Conservation (phyloP, 30 jellyfish, hydroid and myxozoan genomes). For the Hydra vulgaris region DNA sequence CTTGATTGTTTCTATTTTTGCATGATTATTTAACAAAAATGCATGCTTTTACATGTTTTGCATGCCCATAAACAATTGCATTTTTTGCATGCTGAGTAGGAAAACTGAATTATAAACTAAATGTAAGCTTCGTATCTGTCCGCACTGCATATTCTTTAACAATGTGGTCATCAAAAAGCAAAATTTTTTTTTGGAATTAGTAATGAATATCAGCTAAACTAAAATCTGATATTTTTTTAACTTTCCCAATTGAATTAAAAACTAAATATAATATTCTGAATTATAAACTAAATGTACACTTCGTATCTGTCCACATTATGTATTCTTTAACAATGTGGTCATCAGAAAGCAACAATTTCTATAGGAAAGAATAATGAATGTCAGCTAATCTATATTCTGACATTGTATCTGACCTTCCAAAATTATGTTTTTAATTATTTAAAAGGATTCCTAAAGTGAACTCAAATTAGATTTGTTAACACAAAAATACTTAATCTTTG, state of each 20-base stretch:
- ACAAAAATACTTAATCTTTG: no score
- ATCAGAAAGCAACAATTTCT: background rate
- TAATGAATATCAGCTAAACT: no score
- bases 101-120: background rate
- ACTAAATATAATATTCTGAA: background rate
- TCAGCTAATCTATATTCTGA: background rate
- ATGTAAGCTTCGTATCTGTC: conserved; percentile 12
- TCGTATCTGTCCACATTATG: conserved; percentile 4
- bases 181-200: no score
- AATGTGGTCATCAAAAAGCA: conserved; percentile 1
- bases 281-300: background rate
- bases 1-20: no score
- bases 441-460: no score
- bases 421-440: no score
- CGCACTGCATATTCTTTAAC: conserved; percentile 1
- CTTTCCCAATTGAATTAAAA: background rate
- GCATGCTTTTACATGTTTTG: no score
- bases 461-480: no score
- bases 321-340: conserved; percentile 1
- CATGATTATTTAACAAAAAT: no score
- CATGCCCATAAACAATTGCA: no score
- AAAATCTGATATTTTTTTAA: no score
- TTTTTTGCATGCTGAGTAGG: no score
- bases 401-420: conserved; percentile 10
- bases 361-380: background rate